Evolutionary conservation across 64 coral and sea anemone genomes (phyloP).

Genomic region (Pocillopora verrucosa): DNA sequence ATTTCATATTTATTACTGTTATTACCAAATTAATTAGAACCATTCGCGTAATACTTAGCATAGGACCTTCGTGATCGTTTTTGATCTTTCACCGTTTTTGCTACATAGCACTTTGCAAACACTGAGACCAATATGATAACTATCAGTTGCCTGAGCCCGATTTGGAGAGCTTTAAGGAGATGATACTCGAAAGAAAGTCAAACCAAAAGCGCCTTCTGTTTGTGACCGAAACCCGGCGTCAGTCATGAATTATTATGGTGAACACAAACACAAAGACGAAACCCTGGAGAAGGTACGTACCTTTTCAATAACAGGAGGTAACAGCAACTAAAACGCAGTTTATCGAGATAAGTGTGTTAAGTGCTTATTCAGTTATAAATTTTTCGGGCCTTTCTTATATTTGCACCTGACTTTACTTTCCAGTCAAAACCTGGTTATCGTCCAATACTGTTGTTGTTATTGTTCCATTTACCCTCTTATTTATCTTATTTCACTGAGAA

Average conservation of each 20-base stretch:
- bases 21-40: conserved; percentile 30
- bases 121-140: neutral
- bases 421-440: neutral
- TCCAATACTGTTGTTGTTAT: neutral
- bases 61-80: neutral
- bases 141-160: neutral
- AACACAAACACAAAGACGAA: conserved; percentile 16
- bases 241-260: neutral
- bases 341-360: neutral
- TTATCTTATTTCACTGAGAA: neutral
- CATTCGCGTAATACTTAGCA: neutral
- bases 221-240: neutral
- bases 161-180: neutral
- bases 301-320: neutral
- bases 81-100: neutral
- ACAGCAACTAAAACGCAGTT: neutral
- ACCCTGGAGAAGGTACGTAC: conserved; percentile 21
- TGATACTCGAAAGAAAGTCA: neutral
- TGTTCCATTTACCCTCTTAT: neutral
- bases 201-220: neutral
- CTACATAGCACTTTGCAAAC: neutral
- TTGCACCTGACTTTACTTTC: neutral
- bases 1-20: conserved; percentile 32
- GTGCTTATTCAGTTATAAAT: neutral
- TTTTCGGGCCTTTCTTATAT: neutral